These are phyloP conservation scores for Erethizon dorsatum DNA, from an alignment of 2,797 vertebrate species.

Conservation along the genomic window DNA sequence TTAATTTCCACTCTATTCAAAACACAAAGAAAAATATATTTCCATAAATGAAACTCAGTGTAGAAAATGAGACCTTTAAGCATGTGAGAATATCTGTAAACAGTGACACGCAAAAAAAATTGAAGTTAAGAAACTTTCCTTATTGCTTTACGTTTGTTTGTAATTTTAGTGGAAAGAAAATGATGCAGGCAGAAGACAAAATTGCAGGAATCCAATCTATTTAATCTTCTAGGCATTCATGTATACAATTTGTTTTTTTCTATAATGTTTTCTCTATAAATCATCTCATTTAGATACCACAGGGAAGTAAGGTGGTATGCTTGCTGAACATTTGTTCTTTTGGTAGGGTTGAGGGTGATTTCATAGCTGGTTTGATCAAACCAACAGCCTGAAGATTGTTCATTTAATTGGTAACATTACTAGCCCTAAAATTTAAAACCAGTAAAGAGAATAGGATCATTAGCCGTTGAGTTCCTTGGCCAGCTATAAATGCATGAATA, in stretches of 20 bases:
- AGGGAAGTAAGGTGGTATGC: not conserved
- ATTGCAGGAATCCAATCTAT: slow-evolving; percentile 46
- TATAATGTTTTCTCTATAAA: not conserved
- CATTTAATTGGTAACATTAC: slow-evolving; percentile 32
- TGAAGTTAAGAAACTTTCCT: slow-evolving; percentile 73
- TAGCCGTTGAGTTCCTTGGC: not conserved
- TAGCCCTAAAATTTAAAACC: not conserved
- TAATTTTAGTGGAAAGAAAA: slow-evolving; percentile 76
- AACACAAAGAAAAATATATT: slow-evolving; percentile 68
- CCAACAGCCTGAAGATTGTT: slow-evolving; percentile 25
- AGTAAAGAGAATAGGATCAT: not conserved
- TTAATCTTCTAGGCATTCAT: slow-evolving; percentile 55
- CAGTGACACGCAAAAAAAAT: slow-evolving; percentile 42
- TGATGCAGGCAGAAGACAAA: slow-evolving; percentile 21
- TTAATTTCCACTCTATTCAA: slow-evolving; percentile 67
- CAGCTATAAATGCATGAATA: not conserved
- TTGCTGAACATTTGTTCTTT: slow-evolving; percentile 16
- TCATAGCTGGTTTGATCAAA: slow-evolving; percentile 21
- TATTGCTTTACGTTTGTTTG: slow-evolving; percentile 78
- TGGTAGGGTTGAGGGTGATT: not conserved
- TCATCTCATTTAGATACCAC: slow-evolving; percentile 12
- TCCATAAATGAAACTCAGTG: slow-evolving; percentile 67
- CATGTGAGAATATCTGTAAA: slow-evolving; percentile 64
- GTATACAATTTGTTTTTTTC: slow-evolving; percentile 34
- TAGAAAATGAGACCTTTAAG: slow-evolving; percentile 75